phyloP scores from a whole-genome alignment of 2,113 vertebrate genomes.

The Prionailurus bengalensis region DNA sequence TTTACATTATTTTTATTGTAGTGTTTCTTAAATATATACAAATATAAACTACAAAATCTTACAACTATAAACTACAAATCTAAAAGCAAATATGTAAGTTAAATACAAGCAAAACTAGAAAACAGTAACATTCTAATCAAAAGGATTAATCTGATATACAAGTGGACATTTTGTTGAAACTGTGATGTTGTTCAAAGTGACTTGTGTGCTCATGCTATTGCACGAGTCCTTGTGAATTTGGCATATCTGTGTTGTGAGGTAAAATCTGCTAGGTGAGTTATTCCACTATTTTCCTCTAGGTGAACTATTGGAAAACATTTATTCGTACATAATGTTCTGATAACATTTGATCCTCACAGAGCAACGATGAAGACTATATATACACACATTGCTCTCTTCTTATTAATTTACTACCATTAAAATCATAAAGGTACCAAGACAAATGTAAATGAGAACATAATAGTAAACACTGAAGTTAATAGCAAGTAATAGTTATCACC shows the following conservation, averaged over 20 bases:
- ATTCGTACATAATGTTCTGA: not conserved
- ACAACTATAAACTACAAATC: not conserved
- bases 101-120: not conserved
- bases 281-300: not conserved
- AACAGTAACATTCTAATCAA: not conserved
- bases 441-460: not conserved
- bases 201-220: not conserved
- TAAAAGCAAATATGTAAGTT: not conserved
- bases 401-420: not conserved
- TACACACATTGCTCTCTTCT: not conserved
- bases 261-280: not conserved
- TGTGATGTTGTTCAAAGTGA: not conserved
- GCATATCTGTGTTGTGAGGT: not conserved
- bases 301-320: not conserved
- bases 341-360: not conserved
- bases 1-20: not conserved
- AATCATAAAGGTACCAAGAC: not conserved
- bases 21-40: not conserved
- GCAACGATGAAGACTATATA: not conserved
- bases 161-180: not conserved
- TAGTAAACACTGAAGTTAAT: not conserved
- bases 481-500: not conserved
- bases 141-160: not conserved
- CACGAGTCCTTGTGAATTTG: not conserved
- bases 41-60: not conserved